Base-by-base conservation (phyloP, 2,888 invertebrate species). In the Drosophila mimica region DNA sequence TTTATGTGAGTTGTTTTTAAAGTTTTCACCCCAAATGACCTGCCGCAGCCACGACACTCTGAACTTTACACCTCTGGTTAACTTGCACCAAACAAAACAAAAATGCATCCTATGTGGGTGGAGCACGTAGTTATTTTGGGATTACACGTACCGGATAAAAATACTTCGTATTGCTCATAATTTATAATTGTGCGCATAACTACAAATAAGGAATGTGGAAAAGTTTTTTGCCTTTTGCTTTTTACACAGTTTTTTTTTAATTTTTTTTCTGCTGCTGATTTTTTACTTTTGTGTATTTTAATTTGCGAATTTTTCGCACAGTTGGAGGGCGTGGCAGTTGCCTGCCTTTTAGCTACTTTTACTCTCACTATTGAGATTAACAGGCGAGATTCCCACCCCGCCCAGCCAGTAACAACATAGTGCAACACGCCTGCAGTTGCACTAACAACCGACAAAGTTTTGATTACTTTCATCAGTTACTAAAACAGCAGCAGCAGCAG, bases 401-500 rank as follows among this genome's bases (percentile, higher is more conserved):
- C 20, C 8, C 40, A 30, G 11, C 30, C 30, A n/a, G n/a, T 17
- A 63, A 46, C 36, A 40, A 51, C 48, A 53, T 57, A 68, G 62
- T 79, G 76, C 76, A 80, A 65, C 80, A 65, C 58, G 75, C 64
- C 66, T 58, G 65, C 75, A 84, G 80, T 74, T 75, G 79, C 89
- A 87, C 70, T 70, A 88, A 77, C 76, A 88, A 76, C 73, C 71
- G 62, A 56, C 74, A 60, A 90, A 83, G 70, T 77, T 85, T 88
- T 87, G 87, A 87, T 89, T 87, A 87, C 90, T 83, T 89, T 79
- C 76, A 79, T 70, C 87, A 88, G 78, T 48, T 63, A 64, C 60
- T 58, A 46, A 38, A 57, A 48, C 31, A n/a, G 49, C 31, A n/a
- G 48, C 25, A 58, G 56, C 20, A 36, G 25, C 30, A 62, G 57